Evolutionary conservation across 1,140 invertebrate genomes (phyloP), one percentile per base, ranked within the genome.

Genomic region (Vanessa tameamea): DNA sequence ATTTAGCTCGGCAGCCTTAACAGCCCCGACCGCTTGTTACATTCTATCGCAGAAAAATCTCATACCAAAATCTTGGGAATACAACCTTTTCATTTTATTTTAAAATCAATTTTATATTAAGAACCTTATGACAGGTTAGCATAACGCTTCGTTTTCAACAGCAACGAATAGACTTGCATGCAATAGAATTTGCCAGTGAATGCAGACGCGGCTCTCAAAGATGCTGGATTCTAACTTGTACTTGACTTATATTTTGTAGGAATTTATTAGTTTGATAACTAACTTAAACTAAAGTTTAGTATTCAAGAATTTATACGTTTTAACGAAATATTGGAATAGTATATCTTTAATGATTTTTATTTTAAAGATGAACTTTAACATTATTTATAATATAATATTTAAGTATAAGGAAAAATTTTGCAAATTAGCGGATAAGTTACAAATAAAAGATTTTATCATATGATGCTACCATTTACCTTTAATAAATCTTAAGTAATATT

Each of bases 21-120:
- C 61, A 67, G 20, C 66, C 50, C 23, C 72, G 55, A 69, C 72
- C 65, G 72, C 66, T 51, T 23, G 26, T 74, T 64, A 67, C 66
- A 64, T 69, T 64, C 66, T 69, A 74, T 71, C 57, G 57, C 66
- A 50, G 72, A 69, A 64, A 69, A 74, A 74, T 74, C 50, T 74
- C 72, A 69, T 74, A 69, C 59, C 67, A 26, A 74, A 74, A 69
- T 74, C 72, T 69, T 51, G 15, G 43, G 37, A 64, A 61, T 20
- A 31, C 72, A 43, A 67, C 61, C 57, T 64, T 64, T 53, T 57
- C 23, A 59, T 74, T 74, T 69, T 43, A 57, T 55, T 69, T 57
- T 37, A 69, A 74, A 74, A 74, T 64, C 59, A 74, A 69, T 55
- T 64, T 69, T 63, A 48, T 69, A 57, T 73, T 53, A 47, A 69